Evolutionary conservation across 2,797 vertebrate species (phyloP).

Genomic region (Coregonus suidteri): DNA sequence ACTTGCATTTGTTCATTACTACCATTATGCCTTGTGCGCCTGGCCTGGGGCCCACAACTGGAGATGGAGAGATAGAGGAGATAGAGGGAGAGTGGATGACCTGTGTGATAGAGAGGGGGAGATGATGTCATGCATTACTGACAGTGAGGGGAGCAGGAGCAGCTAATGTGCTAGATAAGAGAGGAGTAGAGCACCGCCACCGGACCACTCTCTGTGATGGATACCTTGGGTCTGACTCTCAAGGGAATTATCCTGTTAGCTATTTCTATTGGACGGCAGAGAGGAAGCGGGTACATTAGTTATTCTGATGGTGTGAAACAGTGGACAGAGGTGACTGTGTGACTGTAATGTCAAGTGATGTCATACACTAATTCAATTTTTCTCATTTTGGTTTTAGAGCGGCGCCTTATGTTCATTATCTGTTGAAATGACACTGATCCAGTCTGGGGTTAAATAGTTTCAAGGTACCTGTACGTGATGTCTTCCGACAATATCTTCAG

Average conservation of each 20-base stretch:
- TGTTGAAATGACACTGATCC: not conserved
- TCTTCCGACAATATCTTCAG: not conserved
- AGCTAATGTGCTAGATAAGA: constrained; percentile 1
- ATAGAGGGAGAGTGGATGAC: constrained; percentile 5
- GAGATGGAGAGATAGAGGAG: constrained; percentile 1
- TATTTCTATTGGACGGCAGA: not conserved
- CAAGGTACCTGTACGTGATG: not conserved
- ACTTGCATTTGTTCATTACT: constrained; percentile 32
- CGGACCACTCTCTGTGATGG: constrained; percentile 5
- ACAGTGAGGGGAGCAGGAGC: constrained; percentile 21
- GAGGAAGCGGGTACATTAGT: not conserved
- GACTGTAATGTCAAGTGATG: not conserved
- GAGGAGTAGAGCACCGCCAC: not conserved
- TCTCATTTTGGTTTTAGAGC: not conserved
- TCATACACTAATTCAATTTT: not conserved
- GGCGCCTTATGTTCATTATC: not conserved
- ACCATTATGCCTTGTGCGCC: constrained; percentile 29
- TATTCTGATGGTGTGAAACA: not conserved
- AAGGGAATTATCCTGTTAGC: not conserved
- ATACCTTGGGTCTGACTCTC: not conserved
- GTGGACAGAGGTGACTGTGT: not conserved
- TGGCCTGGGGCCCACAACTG: not conserved
- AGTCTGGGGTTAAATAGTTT: constrained; percentile 6
- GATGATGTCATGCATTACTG: constrained; percentile 49
- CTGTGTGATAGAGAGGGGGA: constrained; percentile 17